Percentiles rank a stretch among this genome's conserved stretches.
Evolutionary conservation across 2,888 invertebrate species (phyloP).

Genomic region (Chrysopilus asiliformis): DNA sequence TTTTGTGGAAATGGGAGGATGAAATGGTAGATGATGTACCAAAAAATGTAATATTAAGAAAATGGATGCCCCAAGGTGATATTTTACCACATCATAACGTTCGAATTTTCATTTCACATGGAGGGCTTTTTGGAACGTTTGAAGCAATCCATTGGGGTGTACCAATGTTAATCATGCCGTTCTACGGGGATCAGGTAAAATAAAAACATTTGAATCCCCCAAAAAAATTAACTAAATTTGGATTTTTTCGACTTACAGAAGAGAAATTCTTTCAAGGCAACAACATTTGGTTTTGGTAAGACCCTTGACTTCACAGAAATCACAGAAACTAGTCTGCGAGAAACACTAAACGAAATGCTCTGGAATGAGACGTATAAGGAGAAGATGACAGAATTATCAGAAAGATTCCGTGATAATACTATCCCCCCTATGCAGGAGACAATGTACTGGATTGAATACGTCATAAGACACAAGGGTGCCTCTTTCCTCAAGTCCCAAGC

Average conservation of each 20-base stretch:
- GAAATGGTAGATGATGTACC: slow-evolving; percentile 29
- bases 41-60: slow-evolving; percentile 34
- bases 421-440: slow-evolving; percentile 30
- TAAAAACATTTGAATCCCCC: too few relatives aligned
- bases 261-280: slow-evolving; percentile 18
- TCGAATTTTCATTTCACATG: slow-evolving; percentile 35
- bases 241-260: not conserved
- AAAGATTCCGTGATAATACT: slow-evolving; percentile 32
- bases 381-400: slow-evolving; percentile 27
- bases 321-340: slow-evolving; percentile 24
- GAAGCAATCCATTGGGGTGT: slow-evolving; percentile 35
- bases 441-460: slow-evolving; percentile 36
- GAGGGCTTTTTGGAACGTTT: slow-evolving; percentile 32
- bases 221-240: not conserved
- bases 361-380: slow-evolving; percentile 25
- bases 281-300: slow-evolving; percentile 26
- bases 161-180: slow-evolving; percentile 35
- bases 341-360: slow-evolving; percentile 31
- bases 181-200: slow-evolving; percentile 32
- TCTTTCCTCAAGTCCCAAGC: slow-evolving; percentile 27
- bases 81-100: slow-evolving; percentile 37
- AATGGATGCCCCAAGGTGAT: slow-evolving; percentile 40
- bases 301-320: slow-evolving; percentile 26
- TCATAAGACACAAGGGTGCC: slow-evolving; percentile 31
- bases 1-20: slow-evolving; percentile 39